Evolutionary conservation across 2,888 invertebrate species (phyloP), one percentile per base, ranked within the genome.

Genomic region (Drosophila antonietae): DNA sequence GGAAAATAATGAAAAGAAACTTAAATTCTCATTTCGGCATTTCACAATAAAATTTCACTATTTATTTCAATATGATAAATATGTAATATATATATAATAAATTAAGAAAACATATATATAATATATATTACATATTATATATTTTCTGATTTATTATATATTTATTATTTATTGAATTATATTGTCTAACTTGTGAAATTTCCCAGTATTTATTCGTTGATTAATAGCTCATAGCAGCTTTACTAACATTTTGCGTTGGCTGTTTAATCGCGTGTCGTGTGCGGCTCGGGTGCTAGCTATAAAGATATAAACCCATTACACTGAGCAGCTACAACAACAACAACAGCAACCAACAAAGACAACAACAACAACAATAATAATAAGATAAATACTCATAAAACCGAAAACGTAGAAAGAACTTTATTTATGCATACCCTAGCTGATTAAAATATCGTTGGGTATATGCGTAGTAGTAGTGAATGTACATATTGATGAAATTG

Each of bases 251-350:
- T 55, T 41, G 28, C 55, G 0, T n/a, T 55, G 51, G 63, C 73
- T 18, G 28, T 79, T 57, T 61, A 87, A 81, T 84, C 85, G 88
- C 83, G 77, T 88, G 83, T 84, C 79, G 58, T 39, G 58, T 33
- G 61, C 52, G 31, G 57, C 57, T 72, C 63, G 53, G 71, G 62
- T 74, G 63, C 64, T 49, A 67, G 76, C 68, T 59, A 87, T 87
- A 84, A 83, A 84, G 72, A 83, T 88, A 84, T 81, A 76, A 85
- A 80, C 72, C 71, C 68, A 76, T 83, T 87, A 69, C 70, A 68
- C 72, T 37, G 67, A 63, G 59, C 64, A 70, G 59, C 58, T 52
- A 20, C 43, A 51, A 58, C 52, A 52, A 37, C 33, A 55, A 57
- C n/a, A 41, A 57, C 4, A 44, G 1, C 28, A 63, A 49, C 41